Percentiles rank a stretch among this genome's conserved stretches.
These are phyloP conservation scores for Rhodophaea formosa DNA, from an alignment of 2,888 invertebrate species.

Conservation along the genomic window DNA sequence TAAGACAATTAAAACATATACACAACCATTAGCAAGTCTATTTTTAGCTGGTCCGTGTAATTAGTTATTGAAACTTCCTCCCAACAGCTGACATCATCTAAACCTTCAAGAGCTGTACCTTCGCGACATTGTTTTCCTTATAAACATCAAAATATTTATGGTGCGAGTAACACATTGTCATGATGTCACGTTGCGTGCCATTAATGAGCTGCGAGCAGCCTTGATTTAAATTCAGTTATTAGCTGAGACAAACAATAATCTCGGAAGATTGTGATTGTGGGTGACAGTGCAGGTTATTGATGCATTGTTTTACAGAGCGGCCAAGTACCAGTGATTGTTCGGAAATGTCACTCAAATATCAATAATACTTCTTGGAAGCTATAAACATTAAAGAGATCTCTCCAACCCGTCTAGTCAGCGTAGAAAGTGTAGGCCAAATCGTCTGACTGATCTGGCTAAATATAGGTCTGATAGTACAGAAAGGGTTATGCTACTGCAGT, in stretches of 20 bases:
- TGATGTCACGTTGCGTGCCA: slow-evolving; percentile 13
- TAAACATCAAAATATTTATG: slow-evolving; percentile 10
- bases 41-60: not conserved
- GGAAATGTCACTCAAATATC: too few species aligned
- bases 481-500: too few species aligned
- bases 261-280: not conserved
- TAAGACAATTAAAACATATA: too few species aligned
- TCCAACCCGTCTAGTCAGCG: too few species aligned
- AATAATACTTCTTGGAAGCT: too few species aligned
- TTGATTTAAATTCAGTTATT: slow-evolving; percentile 6
- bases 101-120: not conserved
- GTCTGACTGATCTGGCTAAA: too few species aligned
- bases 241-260: slow-evolving; percentile 7
- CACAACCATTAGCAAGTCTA: not conserved
- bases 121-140: slow-evolving; percentile 8
- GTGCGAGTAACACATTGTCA: slow-evolving; percentile 8
- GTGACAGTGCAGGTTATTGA: slow-evolving; percentile 3
- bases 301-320: not conserved
- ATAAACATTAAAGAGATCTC: too few species aligned
- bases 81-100: not conserved
- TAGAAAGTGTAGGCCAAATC: too few species aligned
- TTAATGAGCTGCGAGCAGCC: not conserved
- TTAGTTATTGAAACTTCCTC: not conserved
- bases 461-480: too few species aligned
- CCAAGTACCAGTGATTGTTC: too few species aligned